Conservation (phyloP, 2,113 vertebrate genomes). For the Equus przewalskii region DNA sequence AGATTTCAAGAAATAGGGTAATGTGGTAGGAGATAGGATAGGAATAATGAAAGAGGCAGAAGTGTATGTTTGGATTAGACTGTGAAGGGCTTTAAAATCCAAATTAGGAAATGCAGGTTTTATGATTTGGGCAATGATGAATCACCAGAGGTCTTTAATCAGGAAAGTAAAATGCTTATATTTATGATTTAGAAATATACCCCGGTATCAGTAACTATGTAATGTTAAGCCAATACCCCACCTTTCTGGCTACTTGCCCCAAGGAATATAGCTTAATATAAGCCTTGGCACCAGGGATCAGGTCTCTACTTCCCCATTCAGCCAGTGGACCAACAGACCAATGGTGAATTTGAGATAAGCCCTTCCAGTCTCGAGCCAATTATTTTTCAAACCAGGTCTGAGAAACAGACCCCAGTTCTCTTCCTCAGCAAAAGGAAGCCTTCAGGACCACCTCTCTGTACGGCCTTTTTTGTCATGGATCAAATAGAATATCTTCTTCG, state of each 20-base stretch:
- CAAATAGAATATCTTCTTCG: not conserved
- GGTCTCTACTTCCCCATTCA: not conserved
- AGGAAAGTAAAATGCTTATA: not conserved
- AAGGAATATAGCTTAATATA: not conserved
- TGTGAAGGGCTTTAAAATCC: not conserved
- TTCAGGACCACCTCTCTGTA: not conserved
- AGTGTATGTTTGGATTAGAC: not conserved
- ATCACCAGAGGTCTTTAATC: slow-evolving; percentile 30
- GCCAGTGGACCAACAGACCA: not conserved
- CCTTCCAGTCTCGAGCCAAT: not conserved
- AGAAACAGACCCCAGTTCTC: not conserved
- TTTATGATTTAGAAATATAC: slow-evolving; percentile 8
- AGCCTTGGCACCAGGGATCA: not conserved
- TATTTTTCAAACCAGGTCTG: not conserved
- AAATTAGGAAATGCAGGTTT: not conserved
- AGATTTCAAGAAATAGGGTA: not conserved
- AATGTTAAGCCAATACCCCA: not conserved
- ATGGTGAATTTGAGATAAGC: not conserved
- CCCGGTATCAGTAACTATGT: not conserved
- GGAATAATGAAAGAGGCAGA: not conserved
- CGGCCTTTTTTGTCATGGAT: not conserved
- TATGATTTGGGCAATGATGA: not conserved
- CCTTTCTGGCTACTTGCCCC: not conserved
- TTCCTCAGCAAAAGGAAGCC: not conserved
- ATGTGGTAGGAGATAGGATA: not conserved